Evolutionary conservation across 2,888 invertebrate genomes (phyloP).

Genomic region (Tenodera sinensis): DNA sequence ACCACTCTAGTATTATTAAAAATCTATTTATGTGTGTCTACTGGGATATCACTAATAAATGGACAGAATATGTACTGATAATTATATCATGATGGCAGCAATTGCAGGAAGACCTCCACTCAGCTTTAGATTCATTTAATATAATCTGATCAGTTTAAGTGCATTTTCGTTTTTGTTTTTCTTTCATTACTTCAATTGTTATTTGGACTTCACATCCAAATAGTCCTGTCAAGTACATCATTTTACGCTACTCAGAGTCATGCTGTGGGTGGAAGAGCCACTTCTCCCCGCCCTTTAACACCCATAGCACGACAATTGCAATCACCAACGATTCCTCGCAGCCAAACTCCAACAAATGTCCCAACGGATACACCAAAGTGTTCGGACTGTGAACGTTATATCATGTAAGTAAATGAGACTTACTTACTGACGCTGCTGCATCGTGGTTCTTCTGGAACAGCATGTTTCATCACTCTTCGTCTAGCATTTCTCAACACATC

Average conservation of each 20-base stretch:
- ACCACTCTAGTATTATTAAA: background rate
- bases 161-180: background rate
- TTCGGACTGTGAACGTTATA: slow-evolving; percentile 80
- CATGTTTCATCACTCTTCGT: background rate
- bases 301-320: slow-evolving; percentile 47
- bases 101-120: background rate
- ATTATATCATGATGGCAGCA: background rate
- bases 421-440: background rate
- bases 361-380: slow-evolving; percentile 59
- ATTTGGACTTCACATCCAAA: background rate
- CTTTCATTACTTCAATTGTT: slow-evolving; percentile 3
- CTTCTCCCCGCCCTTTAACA: slow-evolving; percentile 55
- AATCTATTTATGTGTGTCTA: background rate
- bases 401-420: slow-evolving; percentile 69
- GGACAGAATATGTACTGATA: background rate
- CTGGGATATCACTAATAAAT: background rate
- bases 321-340: slow-evolving; percentile 36
- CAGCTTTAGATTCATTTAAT: background rate
- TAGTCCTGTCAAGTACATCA: slow-evolving; percentile 40
- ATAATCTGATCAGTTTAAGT: background rate
- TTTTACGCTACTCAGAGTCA: slow-evolving; percentile 74
- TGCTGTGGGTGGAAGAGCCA: slow-evolving; percentile 56
- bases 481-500: background rate
- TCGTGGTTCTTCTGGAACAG: background rate
- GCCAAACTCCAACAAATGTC: slow-evolving; percentile 8